Conservation (phyloP, 2,888 invertebrate genomes). For the Ryuthela nishihirai region DNA sequence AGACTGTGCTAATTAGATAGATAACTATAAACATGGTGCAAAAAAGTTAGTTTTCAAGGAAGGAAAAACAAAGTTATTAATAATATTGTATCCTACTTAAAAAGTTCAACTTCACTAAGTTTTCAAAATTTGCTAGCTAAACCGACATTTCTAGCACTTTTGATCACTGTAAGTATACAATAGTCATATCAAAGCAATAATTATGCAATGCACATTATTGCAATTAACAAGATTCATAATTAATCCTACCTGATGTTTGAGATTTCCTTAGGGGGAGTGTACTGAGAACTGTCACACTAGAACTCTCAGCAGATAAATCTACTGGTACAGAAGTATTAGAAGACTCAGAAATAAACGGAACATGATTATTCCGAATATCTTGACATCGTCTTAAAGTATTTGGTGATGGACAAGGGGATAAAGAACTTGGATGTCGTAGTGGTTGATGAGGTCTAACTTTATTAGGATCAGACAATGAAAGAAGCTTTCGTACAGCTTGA, state of each 20-base stretch:
- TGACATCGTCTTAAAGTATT: slow-evolving; percentile 8
- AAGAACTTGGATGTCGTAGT: slow-evolving; percentile 14
- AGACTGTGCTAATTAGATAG: too few species aligned
- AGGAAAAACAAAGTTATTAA: too few species aligned
- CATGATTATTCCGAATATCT: slow-evolving; percentile 58
- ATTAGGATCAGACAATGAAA: slow-evolving; percentile 65
- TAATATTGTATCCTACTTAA: too few species aligned
- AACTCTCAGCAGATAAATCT: slow-evolving; percentile 88
- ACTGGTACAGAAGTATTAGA: slow-evolving; percentile 64
- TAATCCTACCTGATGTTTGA: slow-evolving; percentile 47
- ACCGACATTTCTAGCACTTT: too few species aligned
- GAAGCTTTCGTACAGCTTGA: slow-evolving; percentile 91
- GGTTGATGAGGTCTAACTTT: slow-evolving; percentile 36
- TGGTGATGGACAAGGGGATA: slow-evolving; percentile 15
- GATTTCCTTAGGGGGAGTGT: slow-evolving; percentile 84
- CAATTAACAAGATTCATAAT: too few species aligned
- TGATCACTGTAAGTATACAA: too few species aligned
- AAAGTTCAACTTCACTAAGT: too few species aligned
- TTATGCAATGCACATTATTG: too few species aligned
- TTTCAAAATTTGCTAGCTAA: too few species aligned
- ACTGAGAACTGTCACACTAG: slow-evolving; percentile 87
- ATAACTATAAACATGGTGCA: too few species aligned
- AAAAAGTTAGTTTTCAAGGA: too few species aligned
- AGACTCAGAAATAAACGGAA: slow-evolving; percentile 84
- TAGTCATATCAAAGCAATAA: too few species aligned